Evolutionary conservation across 2,797 vertebrate species (phyloP), one percentile per base, ranked within the genome.

Genomic region (Amniataba percoides): DNA sequence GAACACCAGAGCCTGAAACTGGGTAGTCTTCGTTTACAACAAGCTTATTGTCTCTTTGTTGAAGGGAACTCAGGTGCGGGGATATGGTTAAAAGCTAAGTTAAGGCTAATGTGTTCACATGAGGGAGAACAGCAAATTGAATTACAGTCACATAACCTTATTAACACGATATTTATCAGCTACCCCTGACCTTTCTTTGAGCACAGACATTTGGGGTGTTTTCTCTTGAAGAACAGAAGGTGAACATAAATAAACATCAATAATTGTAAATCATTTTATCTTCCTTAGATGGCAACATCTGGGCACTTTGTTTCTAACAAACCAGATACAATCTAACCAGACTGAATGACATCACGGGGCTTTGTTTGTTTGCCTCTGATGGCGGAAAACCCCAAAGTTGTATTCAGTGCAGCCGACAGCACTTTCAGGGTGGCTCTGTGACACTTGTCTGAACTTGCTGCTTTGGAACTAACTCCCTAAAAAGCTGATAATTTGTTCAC

Each of bases 391-490:
- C 46, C 65, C 52, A 40, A 46, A 3, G 57, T 34, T 79, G 49
- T 42, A 4, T 60, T 77, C 12, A 59, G 0, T 11, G 59, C 15
- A 79, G 60, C 79, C 36, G 2, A 63, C 70, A 71, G 85, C 77
- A 10, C 55, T 71, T 51, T 86, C 82, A 80, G 71, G 74, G 85
- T 75, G 80, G 82, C 78, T 82, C 75, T 52, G 39, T 36, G 34
- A 62, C 69, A 76, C 89, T 23, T 87, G 94, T 88, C 89, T 87
- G 55, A 87, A 89, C 94, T 79, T 85, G 93, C 55, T 10, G 25
- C 53, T 86, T 74, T 69, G 69, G 84, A 87, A 83, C 74, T 80
- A 83, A 76, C 89, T 84, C 85, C 84, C 77, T 84, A 77, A 88
- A 92, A 92, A 80, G 71, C 81, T 79, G 81, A 82, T 86, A 87